These are phyloP conservation scores for Mellilla xanthometata DNA, from an alignment of 2,888 invertebrate species.

Conservation along the genomic window DNA sequence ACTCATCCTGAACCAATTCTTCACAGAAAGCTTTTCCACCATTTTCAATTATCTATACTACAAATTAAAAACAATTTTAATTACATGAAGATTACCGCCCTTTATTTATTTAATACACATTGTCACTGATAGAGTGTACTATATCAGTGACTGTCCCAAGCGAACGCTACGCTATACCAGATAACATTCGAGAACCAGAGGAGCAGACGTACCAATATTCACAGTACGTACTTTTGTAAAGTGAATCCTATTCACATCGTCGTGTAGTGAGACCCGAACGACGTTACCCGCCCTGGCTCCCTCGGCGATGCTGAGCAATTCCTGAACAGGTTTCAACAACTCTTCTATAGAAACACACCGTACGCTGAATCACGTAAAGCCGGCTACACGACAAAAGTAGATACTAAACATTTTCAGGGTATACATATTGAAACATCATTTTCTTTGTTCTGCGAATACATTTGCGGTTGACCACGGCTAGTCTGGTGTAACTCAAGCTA, in stretches of 20 bases:
- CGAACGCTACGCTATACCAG: slow-evolving; percentile 24
- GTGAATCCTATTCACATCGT: slow-evolving; percentile 48
- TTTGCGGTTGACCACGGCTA: too few species aligned
- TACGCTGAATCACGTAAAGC: slow-evolving; percentile 15
- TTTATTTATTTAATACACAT: too few species aligned
- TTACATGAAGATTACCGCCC: too few species aligned
- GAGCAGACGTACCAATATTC: neutral
- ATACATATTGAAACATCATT: too few species aligned
- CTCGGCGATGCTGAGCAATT: slow-evolving; percentile 49
- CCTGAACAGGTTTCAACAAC: slow-evolving; percentile 45
- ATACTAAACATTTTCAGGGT: too few species aligned
- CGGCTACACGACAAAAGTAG: too few species aligned
- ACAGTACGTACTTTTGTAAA: slow-evolving; percentile 35
- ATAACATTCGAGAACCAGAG: neutral
- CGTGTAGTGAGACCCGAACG: slow-evolving; percentile 38
- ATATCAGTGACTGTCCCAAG: slow-evolving; percentile 14
- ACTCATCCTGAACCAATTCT: too few species aligned
- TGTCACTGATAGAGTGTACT: neutral
- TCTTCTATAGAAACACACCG: slow-evolving; percentile 16
- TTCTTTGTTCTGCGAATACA: too few species aligned
- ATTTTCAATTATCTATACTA: too few species aligned
- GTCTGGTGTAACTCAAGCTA: too few species aligned
- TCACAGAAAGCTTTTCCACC: too few species aligned
- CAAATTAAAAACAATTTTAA: too few species aligned
- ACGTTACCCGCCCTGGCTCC: slow-evolving; percentile 42